phyloP scores from a whole-genome alignment of 2,113 vertebrate genomes.

The Catharus fuscescens region DNA sequence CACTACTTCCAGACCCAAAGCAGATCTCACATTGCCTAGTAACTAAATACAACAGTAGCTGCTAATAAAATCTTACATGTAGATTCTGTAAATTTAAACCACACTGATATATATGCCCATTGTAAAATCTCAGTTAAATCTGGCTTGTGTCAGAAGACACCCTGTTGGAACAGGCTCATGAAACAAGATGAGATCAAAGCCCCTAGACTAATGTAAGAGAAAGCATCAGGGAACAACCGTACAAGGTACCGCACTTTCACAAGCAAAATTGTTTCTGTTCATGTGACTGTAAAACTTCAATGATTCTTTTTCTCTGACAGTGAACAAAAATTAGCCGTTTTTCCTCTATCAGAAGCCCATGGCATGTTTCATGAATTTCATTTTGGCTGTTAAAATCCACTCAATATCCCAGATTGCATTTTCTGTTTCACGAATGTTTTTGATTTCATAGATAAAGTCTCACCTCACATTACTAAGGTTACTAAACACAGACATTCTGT shows the following conservation, averaged over 20 bases:
- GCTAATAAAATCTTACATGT: not conserved
- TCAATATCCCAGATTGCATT: not conserved
- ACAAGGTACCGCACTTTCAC: not conserved
- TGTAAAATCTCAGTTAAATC: not conserved
- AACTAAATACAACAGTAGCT: slow-evolving; percentile 17
- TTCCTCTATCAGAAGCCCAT: not conserved
- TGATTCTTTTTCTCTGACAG: not conserved
- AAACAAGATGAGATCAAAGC: not conserved
- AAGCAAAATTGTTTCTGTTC: not conserved
- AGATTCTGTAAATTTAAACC: slow-evolving; percentile 2
- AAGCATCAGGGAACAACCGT: not conserved
- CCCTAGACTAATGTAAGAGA: not conserved
- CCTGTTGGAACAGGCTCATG: not conserved
- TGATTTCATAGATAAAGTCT: not conserved
- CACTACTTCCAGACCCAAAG: not conserved
- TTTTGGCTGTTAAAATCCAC: not conserved
- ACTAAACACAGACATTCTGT: not conserved
- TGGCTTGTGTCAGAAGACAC: not conserved
- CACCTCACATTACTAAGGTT: not conserved
- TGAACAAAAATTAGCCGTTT: not conserved
- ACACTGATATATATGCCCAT: not conserved
- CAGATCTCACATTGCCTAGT: not conserved
- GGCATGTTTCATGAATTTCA: not conserved
- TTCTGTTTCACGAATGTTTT: not conserved
- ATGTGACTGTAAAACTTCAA: not conserved